phyloP scores from a whole-genome alignment of 2,888 invertebrate species.

The Ommatoiulus sabulosus region DNA sequence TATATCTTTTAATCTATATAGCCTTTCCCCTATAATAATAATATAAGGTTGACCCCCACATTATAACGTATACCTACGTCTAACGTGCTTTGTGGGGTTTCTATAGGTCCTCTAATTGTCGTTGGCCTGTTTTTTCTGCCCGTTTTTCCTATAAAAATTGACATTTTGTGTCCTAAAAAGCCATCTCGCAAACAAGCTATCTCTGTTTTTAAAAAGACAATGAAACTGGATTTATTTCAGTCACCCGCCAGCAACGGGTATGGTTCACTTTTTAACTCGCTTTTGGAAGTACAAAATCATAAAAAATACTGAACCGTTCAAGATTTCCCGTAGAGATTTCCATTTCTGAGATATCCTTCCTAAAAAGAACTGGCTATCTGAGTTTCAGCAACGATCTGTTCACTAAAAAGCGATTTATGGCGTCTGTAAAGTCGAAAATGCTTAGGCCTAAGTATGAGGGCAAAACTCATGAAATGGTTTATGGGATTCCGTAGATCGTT shows the following conservation, averaged over 20 bases:
- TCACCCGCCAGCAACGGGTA: conserved; percentile 11
- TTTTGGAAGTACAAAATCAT: background rate
- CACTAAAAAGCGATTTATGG: background rate
- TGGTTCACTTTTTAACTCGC: background rate
- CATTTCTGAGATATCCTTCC: background rate
- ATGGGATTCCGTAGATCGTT: background rate
- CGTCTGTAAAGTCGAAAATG: background rate
- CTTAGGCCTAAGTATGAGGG: background rate
- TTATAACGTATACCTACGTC: background rate
- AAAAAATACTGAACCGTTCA: background rate
- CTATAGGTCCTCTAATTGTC: conserved; percentile 13
- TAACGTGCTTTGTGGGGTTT: conserved; percentile 10
- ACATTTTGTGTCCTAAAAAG: conserved; percentile 26
- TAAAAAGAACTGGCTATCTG: background rate
- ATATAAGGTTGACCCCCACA: conserved; percentile 15
- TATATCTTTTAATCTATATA: conserved; percentile 33
- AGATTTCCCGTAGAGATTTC: conserved; percentile 27
- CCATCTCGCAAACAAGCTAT: conserved; percentile 1
- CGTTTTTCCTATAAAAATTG: background rate
- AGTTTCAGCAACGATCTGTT: background rate
- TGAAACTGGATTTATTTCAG: background rate
- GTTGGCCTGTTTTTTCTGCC: background rate
- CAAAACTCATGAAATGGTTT: background rate
- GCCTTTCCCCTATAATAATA: conserved; percentile 24
- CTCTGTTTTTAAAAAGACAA: background rate